Evolutionary conservation across 2,888 invertebrate species (phyloP).

Genomic region (Neocrepidodera transversa): DNA sequence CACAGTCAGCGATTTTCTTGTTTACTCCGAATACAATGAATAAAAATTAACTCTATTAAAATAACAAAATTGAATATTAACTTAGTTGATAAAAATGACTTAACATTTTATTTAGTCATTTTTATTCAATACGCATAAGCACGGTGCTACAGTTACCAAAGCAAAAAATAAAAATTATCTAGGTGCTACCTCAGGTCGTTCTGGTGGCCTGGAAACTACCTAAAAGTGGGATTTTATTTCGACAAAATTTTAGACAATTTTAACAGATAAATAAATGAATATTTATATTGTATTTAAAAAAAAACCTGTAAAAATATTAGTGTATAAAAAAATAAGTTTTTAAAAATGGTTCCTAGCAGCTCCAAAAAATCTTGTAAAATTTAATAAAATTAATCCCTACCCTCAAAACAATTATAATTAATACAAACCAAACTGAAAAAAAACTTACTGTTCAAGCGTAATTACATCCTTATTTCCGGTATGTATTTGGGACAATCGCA

Average conservation of each 20-base stretch:
- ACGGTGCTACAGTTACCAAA: conserved; percentile 21
- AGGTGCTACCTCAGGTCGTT: conserved; percentile 32
- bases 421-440: too few species aligned
- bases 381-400: too few species aligned
- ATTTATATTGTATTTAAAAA: too few species aligned
- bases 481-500: conserved; percentile 87
- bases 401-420: too few species aligned
- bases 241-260: not conserved
- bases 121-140: conserved; percentile 3
- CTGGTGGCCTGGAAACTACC: conserved; percentile 35
- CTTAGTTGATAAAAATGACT: not conserved
- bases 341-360: too few species aligned
- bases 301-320: too few species aligned
- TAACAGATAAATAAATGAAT: too few species aligned
- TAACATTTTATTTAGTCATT: conserved; percentile 11
- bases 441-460: conserved; percentile 94
- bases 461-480: conserved; percentile 90
- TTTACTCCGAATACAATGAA: too few species aligned
- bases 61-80: not conserved
- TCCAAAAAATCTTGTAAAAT: too few species aligned
- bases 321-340: too few species aligned
- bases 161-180: conserved; percentile 18
- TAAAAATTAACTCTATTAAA: too few species aligned
- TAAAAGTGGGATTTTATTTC: conserved; percentile 9
- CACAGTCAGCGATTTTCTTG: too few species aligned